phyloP scores from a whole-genome alignment of 2,113 vertebrate genomes.

The Stigmatopora nigra region DNA sequence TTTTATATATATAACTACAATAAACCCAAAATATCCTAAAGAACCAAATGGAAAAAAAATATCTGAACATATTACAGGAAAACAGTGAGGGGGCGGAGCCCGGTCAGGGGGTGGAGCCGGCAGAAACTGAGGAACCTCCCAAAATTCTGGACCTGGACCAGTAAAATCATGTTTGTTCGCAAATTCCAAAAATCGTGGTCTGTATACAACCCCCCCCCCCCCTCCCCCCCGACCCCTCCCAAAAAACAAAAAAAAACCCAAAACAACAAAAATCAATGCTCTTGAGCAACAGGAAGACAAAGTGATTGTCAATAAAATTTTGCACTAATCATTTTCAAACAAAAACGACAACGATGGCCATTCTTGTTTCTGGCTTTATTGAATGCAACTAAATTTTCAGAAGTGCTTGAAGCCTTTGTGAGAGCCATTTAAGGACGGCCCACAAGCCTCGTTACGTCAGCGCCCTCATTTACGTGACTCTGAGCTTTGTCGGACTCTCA shows the following conservation, averaged over 20 bases:
- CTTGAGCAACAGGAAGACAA: not conserved
- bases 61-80: slow-evolving; percentile 31
- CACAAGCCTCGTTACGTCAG: too few relatives aligned
- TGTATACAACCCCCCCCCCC: slow-evolving; percentile 1
- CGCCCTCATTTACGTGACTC: too few relatives aligned
- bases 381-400: too few relatives aligned
- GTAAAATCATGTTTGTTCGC: slow-evolving; percentile 2
- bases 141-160: slow-evolving; percentile 41
- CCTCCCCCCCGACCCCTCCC: too few relatives aligned
- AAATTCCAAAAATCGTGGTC: not conserved
- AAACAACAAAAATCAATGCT: not conserved
- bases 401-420: too few relatives aligned
- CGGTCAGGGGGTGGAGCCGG: slow-evolving; percentile 17
- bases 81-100: slow-evolving; percentile 17
- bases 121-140: slow-evolving; percentile 35
- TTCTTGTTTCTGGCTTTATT: too few relatives aligned
- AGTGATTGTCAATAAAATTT: slow-evolving; percentile 6
- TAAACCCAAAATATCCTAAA: too few relatives aligned
- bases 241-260: too few relatives aligned
- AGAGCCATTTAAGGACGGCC: too few relatives aligned
- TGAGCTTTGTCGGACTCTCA: too few relatives aligned
- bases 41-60: too few relatives aligned
- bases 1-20: too few relatives aligned
- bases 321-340: slow-evolving; percentile 7
- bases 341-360: not conserved